Conservation (phyloP, 2,888 invertebrate genomes). For the Luffia ferchaultella region DNA sequence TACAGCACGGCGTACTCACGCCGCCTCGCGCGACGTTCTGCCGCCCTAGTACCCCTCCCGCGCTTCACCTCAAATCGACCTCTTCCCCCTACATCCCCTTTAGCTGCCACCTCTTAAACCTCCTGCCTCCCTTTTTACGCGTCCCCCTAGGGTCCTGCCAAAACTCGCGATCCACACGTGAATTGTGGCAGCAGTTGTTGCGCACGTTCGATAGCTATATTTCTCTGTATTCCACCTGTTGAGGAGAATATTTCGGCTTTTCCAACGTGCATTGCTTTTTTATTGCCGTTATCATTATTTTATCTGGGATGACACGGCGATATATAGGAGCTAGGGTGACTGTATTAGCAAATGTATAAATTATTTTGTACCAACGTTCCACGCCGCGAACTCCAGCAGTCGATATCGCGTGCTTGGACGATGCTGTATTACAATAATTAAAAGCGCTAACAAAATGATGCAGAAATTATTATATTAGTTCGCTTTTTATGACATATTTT, state of each 20-base stretch:
- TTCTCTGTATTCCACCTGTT: neutral
- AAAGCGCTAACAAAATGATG: too few relatives aligned
- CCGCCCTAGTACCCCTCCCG: neutral
- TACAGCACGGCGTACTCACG: neutral
- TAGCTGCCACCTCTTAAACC: neutral
- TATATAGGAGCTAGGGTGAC: too few relatives aligned
- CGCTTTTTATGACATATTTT: too few relatives aligned
- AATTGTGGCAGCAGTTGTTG: neutral
- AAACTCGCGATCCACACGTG: neutral
- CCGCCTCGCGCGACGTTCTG: neutral
- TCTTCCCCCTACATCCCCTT: neutral
- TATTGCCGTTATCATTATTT: too few relatives aligned
- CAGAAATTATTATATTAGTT: too few relatives aligned
- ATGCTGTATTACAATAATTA: too few relatives aligned
- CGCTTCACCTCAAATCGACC: neutral
- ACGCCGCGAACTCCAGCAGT: too few relatives aligned
- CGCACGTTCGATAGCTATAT: neutral
- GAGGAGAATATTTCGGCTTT: neutral
- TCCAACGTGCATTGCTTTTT: neutral
- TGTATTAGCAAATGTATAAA: too few relatives aligned
- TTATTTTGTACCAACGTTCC: too few relatives aligned
- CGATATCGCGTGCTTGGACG: too few relatives aligned
- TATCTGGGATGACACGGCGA: too few relatives aligned
- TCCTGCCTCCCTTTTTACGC: neutral
- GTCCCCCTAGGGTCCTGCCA: neutral